Evolutionary conservation across 2,797 vertebrate genomes (phyloP).

Genomic region (Anabas testudineus): DNA sequence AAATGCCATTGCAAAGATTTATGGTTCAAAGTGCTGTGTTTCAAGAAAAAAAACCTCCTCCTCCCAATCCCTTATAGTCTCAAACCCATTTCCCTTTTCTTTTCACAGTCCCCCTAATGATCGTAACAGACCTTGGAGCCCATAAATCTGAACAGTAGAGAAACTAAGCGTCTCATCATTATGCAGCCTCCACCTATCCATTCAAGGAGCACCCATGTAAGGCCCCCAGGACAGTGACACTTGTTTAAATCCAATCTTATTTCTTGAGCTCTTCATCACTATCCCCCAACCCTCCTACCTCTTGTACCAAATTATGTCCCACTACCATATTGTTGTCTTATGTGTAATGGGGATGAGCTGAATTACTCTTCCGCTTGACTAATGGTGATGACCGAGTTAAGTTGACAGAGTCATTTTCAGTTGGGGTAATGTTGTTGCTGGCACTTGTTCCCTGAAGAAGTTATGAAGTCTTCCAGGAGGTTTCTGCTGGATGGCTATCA

Average conservation of each 20-base stretch:
- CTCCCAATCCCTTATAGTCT: constrained; percentile 60
- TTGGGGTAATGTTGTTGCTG: constrained; percentile 55
- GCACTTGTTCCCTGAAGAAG: constrained; percentile 53
- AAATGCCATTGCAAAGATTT: constrained; percentile 75
- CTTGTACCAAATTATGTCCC: constrained; percentile 59
- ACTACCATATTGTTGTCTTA: constrained; percentile 71
- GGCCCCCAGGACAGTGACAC: constrained; percentile 68
- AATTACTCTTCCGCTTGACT: constrained; percentile 74
- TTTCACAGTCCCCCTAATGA: constrained; percentile 76
- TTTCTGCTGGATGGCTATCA: constrained; percentile 7
- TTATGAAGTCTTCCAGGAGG: constrained; percentile 32
- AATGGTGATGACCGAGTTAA: constrained; percentile 68
- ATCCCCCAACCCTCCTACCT: constrained; percentile 9
- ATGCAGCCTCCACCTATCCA: constrained; percentile 74
- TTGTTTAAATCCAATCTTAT: constrained; percentile 81
- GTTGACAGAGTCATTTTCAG: constrained; percentile 64
- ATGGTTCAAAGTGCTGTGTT: constrained; percentile 75
- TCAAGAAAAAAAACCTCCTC: constrained; percentile 70
- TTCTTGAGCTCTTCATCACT: constrained; percentile 76
- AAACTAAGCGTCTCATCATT: constrained; percentile 81
- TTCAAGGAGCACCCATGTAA: constrained; percentile 65
- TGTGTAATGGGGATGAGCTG: constrained; percentile 68
- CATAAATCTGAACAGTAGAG: constrained; percentile 79
- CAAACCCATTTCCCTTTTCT: constrained; percentile 67
- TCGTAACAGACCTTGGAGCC: constrained; percentile 70